These are phyloP conservation scores for Crotalus tigris DNA, from an alignment of 2,113 vertebrate species.

Conservation along the genomic window DNA sequence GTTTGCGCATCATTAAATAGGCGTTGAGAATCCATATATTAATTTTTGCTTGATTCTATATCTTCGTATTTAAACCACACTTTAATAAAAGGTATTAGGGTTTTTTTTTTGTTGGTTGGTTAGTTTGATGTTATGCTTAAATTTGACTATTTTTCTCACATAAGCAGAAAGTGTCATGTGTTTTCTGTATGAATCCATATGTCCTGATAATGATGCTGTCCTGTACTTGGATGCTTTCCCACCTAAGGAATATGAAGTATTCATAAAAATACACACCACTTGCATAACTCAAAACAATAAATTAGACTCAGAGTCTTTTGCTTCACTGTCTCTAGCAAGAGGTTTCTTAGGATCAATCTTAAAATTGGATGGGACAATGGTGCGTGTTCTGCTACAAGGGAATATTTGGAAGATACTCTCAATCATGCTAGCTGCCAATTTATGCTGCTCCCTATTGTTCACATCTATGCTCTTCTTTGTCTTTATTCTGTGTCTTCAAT, in stretches of 20 bases:
- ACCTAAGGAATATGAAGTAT: slow-evolving; percentile 44
- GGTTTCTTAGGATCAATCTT: slow-evolving; percentile 25
- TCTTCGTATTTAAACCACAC: background rate
- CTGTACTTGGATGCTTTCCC: slow-evolving; percentile 20
- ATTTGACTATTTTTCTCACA: background rate
- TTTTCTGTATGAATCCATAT: slow-evolving; percentile 8
- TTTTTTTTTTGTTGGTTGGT: background rate
- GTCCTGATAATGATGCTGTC: slow-evolving; percentile 33
- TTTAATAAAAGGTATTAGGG: background rate
- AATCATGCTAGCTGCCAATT: background rate
- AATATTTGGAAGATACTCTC: slow-evolving; percentile 22
- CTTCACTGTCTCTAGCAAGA: slow-evolving; percentile 29
- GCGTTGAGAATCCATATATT: background rate
- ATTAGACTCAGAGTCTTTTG: slow-evolving; percentile 27
- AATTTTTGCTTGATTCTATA: background rate
- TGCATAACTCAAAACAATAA: slow-evolving; percentile 29
- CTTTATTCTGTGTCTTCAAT: slow-evolving; percentile 22
- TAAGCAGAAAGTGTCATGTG: slow-evolving; percentile 38
- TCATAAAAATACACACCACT: slow-evolving; percentile 55
- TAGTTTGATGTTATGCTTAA: background rate
- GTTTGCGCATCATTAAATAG: background rate
- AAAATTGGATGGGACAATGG: slow-evolving; percentile 29
- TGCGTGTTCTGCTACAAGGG: background rate
- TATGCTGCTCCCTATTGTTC: slow-evolving; percentile 11
- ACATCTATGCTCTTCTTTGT: slow-evolving; percentile 6